Base-by-base conservation (phyloP, 1,140 invertebrate species). In the Camponotus pennsylvanicus region DNA sequence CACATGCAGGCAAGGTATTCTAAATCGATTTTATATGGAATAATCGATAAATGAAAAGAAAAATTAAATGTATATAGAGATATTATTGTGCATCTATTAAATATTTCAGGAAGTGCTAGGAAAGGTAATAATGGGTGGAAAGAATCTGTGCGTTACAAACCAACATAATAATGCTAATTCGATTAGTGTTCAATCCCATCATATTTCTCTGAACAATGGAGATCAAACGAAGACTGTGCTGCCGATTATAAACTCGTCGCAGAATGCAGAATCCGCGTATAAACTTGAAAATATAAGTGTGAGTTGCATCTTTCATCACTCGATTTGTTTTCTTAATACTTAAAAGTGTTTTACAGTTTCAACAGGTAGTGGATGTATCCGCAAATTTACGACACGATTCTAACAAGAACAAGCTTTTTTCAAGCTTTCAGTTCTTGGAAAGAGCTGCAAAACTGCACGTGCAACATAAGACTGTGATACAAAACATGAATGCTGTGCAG, bases 51-150 rank as follows among this genome's bases (percentile, higher is more conserved):
- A 7, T 0, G 32, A 49, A 61, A 52, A 66, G 18, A 52, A 79
- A 78, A 79, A n/a, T 82, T 6, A 2, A 57, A 49, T 45, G 32
- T 49, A 11, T 64, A 21, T 57, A 40, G 8, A 85, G 1, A 42
- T 57, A n/a, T 34, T 7, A 71, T 82, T 45, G 11, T 27, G 1
- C 6, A 59, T 64, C 6, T 37, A 45, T n/a, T 52, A 34, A 45
- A 45, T 49, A 55, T 80, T 92, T 77, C 57, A 95, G 94, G 94
- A 95, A 91, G 92, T 93, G 71, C 77, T 93, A 84, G 94, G 92
- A 1, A 95, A 95, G 91, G 91, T 95, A 27, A 94, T 95, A 88
- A 90, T 93, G 88, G 93, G 92, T 57, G 93, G 92, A 9, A 93
- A 95, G 76, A 93, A 93, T 88, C 75, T 95, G 27, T 90, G 91